phyloP scores from a whole-genome alignment of 2,797 vertebrate genomes.

The Thamnophis elegans region DNA sequence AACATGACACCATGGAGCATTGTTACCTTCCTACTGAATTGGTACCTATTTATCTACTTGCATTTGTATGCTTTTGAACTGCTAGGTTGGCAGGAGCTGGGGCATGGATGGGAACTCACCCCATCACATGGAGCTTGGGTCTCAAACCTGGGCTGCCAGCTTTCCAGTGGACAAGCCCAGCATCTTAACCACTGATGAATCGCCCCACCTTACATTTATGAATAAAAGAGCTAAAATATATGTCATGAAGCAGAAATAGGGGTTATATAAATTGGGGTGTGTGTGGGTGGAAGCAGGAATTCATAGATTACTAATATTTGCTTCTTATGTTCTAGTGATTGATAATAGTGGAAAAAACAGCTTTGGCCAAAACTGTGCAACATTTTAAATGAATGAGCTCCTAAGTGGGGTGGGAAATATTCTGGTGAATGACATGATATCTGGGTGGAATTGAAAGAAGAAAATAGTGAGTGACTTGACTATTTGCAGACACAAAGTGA shows the following conservation, averaged over 20 bases:
- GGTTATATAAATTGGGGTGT: neutral
- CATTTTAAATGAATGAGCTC: neutral
- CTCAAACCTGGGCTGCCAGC: neutral
- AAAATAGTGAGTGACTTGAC: neutral
- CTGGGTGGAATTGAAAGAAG: neutral
- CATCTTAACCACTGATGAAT: neutral
- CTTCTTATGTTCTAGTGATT: neutral
- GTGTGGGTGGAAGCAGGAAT: neutral
- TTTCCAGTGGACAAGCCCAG: neutral
- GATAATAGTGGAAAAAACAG: neutral
- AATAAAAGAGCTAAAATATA: neutral
- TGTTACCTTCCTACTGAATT: neutral
- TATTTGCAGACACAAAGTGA: neutral
- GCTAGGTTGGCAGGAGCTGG: neutral
- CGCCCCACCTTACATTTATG: neutral
- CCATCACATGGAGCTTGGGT: neutral
- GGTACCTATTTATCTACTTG: neutral
- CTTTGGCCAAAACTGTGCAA: neutral
- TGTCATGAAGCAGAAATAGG: neutral
- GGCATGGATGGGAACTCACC: neutral
- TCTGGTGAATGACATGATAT: neutral
- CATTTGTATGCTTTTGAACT: neutral
- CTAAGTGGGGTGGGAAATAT: neutral
- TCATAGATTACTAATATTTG: neutral
- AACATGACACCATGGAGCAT: neutral